Conservation (phyloP, 2,797 vertebrate genomes). For the Lepilemur septentrionalis region DNA sequence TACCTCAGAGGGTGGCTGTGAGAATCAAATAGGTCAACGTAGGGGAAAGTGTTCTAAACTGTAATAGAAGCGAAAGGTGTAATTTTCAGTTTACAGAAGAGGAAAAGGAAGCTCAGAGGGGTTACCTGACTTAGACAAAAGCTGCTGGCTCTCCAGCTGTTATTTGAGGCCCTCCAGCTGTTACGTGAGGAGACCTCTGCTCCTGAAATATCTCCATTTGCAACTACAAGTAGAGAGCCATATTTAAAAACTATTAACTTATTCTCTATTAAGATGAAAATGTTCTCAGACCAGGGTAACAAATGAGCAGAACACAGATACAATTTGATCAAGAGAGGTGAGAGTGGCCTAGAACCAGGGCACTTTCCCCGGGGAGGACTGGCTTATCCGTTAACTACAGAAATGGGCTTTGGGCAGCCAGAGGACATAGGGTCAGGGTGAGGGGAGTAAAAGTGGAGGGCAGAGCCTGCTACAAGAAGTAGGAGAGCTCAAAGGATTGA, state of each 20-base stretch:
- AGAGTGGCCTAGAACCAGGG: not conserved
- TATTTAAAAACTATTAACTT: slow-evolving; percentile 31
- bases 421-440: not conserved
- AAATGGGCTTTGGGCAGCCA: not conserved
- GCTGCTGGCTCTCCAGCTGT: not conserved
- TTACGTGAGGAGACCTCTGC: not conserved
- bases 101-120: not conserved
- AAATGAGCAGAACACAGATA: not conserved
- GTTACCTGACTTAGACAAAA: slow-evolving; percentile 14
- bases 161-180: slow-evolving; percentile 13
- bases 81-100: not conserved
- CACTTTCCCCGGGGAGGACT: not conserved
- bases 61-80: not conserved
- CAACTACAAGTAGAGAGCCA: not conserved
- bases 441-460: not conserved
- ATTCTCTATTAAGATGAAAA: slow-evolving; percentile 20
- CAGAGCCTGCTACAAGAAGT: not conserved
- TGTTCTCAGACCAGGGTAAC: not conserved
- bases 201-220: not conserved
- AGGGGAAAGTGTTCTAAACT: not conserved
- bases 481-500: not conserved
- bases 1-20: not conserved
- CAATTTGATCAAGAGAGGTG: not conserved
- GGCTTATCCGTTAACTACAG: not conserved
- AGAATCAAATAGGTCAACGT: not conserved